Conservation (phyloP, 2,113 vertebrate genomes). For the Pterocles orientalis region DNA sequence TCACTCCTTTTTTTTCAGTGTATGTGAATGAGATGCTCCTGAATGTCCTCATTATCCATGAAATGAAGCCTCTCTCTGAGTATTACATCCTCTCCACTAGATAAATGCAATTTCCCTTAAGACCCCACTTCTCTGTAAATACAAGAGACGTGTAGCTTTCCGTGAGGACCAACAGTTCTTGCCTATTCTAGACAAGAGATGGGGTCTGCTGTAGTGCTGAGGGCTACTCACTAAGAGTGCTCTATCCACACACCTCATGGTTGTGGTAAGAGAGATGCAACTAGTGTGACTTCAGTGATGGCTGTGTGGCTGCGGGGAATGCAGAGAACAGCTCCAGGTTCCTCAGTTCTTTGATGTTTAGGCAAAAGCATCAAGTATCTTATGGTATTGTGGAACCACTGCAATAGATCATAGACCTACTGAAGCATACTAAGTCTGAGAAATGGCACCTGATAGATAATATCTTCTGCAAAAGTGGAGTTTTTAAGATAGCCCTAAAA, state of each 20-base stretch:
- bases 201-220: neutral
- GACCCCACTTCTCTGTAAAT: neutral
- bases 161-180: accelerated
- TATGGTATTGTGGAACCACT: neutral
- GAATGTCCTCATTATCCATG: too few species aligned
- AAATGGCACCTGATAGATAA: neutral
- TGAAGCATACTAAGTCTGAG: neutral
- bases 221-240: neutral
- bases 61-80: neutral
- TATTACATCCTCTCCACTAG: too few species aligned
- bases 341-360: neutral
- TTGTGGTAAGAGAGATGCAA: neutral
- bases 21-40: neutral
- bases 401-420: neutral
- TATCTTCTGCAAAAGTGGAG: neutral
- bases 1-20: neutral
- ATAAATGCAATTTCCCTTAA: neutral
- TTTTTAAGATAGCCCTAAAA: neutral
- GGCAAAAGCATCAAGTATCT: neutral
- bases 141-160: neutral
- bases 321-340: neutral
- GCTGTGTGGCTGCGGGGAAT: neutral
- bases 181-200: neutral
- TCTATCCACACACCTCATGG: accelerated
- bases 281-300: accelerated